Evolutionary conservation across 1,140 invertebrate genomes (phyloP).

Genomic region (Drosophila mauritiana): DNA sequence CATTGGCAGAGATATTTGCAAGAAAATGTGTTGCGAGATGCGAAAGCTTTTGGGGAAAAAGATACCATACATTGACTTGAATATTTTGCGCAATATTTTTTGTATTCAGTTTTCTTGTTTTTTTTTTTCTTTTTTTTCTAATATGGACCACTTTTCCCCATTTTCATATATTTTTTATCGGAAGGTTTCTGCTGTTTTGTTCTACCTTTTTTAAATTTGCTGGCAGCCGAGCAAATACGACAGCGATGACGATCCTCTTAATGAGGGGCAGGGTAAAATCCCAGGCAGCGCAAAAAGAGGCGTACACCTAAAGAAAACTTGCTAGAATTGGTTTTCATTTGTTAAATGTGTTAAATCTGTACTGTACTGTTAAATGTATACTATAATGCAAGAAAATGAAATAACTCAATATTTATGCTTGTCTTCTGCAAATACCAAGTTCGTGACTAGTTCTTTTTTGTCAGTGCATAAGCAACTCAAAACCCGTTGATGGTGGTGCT

Average conservation of each 20-base stretch:
- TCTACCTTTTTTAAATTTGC: slow-evolving; percentile 67
- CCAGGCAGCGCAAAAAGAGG: slow-evolving; percentile 1
- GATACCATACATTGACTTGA: too few relatives aligned
- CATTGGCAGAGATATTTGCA: background rate
- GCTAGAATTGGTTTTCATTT: background rate
- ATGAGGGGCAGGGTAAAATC: slow-evolving; percentile 65
- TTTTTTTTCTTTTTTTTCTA: too few relatives aligned
- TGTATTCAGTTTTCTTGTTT: too few relatives aligned
- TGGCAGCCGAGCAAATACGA: slow-evolving; percentile 76
- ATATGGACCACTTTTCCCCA: background rate
- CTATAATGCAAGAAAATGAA: too few relatives aligned
- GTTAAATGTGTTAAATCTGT: too few relatives aligned
- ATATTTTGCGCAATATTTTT: too few relatives aligned
- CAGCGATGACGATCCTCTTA: slow-evolving; percentile 83
- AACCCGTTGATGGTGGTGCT: slow-evolving; percentile 26
- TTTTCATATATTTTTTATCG: background rate
- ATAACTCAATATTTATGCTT: too few relatives aligned
- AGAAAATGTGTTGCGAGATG: background rate
- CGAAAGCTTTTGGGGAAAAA: background rate
- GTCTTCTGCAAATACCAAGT: background rate
- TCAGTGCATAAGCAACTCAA: background rate
- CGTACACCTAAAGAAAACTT: background rate
- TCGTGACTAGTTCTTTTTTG: background rate
- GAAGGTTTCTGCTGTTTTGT: background rate
- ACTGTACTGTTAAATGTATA: too few relatives aligned